Base-by-base conservation (phyloP, 2,113 vertebrate genomes). In the Centropristis striata region DNA sequence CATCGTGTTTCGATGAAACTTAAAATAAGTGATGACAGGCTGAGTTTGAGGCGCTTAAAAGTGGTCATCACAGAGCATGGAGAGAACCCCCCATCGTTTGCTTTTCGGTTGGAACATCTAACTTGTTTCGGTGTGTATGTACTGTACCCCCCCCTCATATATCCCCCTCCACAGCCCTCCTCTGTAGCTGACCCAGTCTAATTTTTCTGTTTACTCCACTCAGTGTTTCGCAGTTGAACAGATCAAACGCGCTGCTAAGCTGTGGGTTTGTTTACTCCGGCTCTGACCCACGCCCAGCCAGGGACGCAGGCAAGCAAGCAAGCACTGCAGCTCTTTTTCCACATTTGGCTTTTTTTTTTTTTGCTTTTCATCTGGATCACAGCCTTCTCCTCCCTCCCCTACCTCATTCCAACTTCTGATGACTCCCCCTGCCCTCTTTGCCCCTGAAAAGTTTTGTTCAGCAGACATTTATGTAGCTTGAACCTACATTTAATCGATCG, bases 201-300 rank as follows among this genome's bases (percentile, higher is more conserved):
- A 85, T 89, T 89, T 92, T 87, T 86, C 81, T 92, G 90, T 90
- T 92, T 89, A 84, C 89, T 89, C 83, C 80, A 82, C 78, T 91
- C 90, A 81, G 89, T 87, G 85, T 91, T 85, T 89, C 66, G 16
- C 81, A 80, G 88, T 90, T 79, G 89, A 88, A 78, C 77, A 92
- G 90, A 95, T 94, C 92, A 94, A 94, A 94, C 71, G 49, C 53
- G 74, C 70, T 80, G 82, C 88, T 93, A 80, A 93, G 91, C 90
- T 89, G 86, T 81, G 84, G 82, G 89, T 93, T 92, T 94, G 92
- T 95, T 95, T 94, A 94, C 93, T 90, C 67, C 88, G 28, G 84
- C 87, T 88, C 78, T 88, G 88, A 86, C 91, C 92, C 85, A 91
- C 92, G 75, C 90, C 92, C 91, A 88, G 78, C 63, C 71, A 59